Evolutionary conservation across 2,113 vertebrate genomes (phyloP).

Genomic region (Pongo abelii): DNA sequence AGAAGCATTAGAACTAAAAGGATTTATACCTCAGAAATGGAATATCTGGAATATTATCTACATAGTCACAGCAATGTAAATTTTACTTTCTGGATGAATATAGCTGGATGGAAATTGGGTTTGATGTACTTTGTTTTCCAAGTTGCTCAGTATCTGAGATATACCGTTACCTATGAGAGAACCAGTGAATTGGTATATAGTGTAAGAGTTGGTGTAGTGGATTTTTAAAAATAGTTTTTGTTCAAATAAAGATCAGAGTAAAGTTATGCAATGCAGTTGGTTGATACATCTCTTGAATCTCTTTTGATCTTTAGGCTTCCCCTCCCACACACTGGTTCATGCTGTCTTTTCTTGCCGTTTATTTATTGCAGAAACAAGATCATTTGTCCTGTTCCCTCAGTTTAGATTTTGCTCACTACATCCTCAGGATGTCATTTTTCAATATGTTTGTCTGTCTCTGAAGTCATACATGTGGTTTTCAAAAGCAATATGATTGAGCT

Average conservation of each 20-base stretch:
- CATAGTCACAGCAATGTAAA: neutral
- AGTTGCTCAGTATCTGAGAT: neutral
- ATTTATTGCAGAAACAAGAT: constrained; percentile 10
- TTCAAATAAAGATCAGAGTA: neutral
- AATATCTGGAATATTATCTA: neutral
- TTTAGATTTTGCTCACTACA: neutral
- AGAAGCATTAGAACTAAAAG: neutral
- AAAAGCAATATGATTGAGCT: neutral
- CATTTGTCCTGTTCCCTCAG: neutral
- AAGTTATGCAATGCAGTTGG: neutral
- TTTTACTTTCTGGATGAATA: neutral
- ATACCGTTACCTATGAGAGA: neutral
- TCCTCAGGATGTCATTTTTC: neutral
- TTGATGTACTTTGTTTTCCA: neutral
- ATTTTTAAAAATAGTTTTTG: neutral
- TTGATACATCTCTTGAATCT: neutral
- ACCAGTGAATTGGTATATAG: too few species aligned
- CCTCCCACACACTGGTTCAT: neutral
- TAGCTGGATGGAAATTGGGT: neutral
- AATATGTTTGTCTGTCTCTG: neutral
- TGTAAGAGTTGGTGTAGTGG: neutral
- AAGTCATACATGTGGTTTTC: constrained; percentile 6
- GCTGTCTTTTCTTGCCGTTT: neutral
- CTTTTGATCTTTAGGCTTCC: neutral
- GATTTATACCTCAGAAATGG: neutral